Evolutionary conservation across 2,113 vertebrate species (phyloP).

Genomic region (Cygnus atratus): DNA sequence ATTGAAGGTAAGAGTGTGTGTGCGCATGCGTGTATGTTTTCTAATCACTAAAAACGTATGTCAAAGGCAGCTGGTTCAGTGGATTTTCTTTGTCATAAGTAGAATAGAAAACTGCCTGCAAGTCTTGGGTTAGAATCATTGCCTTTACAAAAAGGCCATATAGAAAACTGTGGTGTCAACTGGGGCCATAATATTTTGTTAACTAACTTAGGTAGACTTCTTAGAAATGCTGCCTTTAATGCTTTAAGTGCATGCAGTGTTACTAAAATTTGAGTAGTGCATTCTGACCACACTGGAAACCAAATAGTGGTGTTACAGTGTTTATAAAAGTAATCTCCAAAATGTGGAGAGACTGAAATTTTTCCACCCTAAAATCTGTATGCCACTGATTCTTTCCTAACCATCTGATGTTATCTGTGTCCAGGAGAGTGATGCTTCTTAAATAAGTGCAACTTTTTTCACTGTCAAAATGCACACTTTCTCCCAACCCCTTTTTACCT

Average conservation of each 20-base stretch:
- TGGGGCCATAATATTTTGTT: background rate
- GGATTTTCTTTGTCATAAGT: background rate
- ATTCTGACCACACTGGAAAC: background rate
- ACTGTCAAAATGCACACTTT: background rate
- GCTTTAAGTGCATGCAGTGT: background rate
- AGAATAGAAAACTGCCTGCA: background rate
- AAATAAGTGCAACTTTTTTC: background rate
- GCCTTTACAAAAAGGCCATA: accelerated
- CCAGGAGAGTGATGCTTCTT: background rate
- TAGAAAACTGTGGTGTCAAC: background rate
- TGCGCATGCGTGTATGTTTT: background rate
- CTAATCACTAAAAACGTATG: background rate
- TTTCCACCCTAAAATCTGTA: background rate
- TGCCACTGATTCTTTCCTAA: background rate
- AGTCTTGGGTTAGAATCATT: background rate
- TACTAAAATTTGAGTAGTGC: background rate
- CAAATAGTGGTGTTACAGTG: background rate
- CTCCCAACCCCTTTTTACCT: background rate
- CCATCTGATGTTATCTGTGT: background rate
- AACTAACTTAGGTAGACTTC: background rate
- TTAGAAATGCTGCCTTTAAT: background rate
- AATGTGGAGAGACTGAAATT: background rate
- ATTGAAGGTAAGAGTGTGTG: slow-evolving; percentile 78
- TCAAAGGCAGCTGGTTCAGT: background rate
- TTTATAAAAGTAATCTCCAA: background rate